These are phyloP conservation scores for Pammene aurita DNA, from an alignment of 2,888 invertebrate species.

Conservation along the genomic window DNA sequence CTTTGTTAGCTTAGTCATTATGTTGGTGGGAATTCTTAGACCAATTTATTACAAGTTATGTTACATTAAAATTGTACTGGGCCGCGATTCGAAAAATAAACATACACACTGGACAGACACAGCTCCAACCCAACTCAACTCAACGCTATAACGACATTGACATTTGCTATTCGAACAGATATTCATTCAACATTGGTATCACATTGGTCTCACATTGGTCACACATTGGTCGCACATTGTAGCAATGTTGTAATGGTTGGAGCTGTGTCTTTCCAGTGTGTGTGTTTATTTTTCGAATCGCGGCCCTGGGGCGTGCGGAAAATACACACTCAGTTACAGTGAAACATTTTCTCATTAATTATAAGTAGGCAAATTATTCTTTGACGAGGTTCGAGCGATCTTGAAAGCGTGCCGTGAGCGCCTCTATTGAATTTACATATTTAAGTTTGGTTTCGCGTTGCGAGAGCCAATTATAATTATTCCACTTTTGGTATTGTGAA, in stretches of 20 bases:
- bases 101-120: no score
- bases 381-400: not conserved
- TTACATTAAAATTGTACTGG: not conserved
- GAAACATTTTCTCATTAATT: constrained; percentile 23
- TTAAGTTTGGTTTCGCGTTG: constrained; percentile 1
- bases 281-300: no score
- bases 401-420: not conserved
- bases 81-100: no score
- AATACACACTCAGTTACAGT: constrained; percentile 12
- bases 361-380: constrained; percentile 21
- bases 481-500: not conserved
- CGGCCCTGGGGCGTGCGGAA: not conserved
- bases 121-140: no score
- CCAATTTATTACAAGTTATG: constrained; percentile 4
- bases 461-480: not conserved
- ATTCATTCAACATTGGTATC: no score
- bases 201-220: no score
- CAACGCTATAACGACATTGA: no score
- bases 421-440: constrained; percentile 22
- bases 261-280: no score
- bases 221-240: no score
- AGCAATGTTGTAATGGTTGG: no score
- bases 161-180: no score
- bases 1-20: not conserved
- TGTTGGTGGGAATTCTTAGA: not conserved